These are phyloP conservation scores for Pollicipes pollicipes DNA, from an alignment of 1,140 invertebrate species.

Conservation along the genomic window DNA sequence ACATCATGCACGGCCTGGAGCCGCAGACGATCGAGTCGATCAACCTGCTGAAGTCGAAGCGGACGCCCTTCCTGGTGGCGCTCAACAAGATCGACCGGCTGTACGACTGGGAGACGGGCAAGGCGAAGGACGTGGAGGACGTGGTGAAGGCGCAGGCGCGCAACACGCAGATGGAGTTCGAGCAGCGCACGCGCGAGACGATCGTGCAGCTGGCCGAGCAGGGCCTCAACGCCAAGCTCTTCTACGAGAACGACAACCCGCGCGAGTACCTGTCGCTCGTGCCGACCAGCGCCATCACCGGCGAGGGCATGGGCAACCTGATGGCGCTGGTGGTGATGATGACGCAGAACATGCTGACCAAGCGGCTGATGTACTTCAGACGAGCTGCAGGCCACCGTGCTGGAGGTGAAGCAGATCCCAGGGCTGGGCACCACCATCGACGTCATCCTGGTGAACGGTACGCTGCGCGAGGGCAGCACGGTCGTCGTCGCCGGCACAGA, in stretches of 20 bases:
- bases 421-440: conserved; percentile 98
- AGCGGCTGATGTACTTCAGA: conserved; percentile 77
- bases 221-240: conserved; percentile 85
- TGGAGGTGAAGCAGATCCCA: conserved; percentile 95
- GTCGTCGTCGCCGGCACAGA: conserved; percentile 92
- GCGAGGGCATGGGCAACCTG: conserved; percentile 97
- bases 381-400: conserved; percentile 83
- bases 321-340: conserved; percentile 80
- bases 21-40: conserved; percentile 98
- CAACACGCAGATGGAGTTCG: conserved; percentile 65
- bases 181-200: conserved; percentile 69
- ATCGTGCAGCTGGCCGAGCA: conserved; percentile 26
- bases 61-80: conserved; percentile 95
- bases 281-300: conserved; percentile 90
- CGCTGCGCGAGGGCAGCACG: conserved; percentile 75
- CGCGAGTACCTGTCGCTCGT: conserved; percentile 86
- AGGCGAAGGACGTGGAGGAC: conserved; percentile 74
- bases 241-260: conserved; percentile 83
- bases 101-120: conserved; percentile 89
- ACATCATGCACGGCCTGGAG: conserved; percentile 99
- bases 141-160: conserved; percentile 58
- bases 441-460: conserved; percentile 93
- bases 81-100: conserved; percentile 91
- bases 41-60: conserved; percentile 77
- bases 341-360: conserved; percentile 75